A percentile compares a stretch with the other conserved stretches of the same genome.
These are phyloP conservation scores for Epirrhoe alternata DNA, from an alignment of 2,888 invertebrate species.

Conservation along the genomic window DNA sequence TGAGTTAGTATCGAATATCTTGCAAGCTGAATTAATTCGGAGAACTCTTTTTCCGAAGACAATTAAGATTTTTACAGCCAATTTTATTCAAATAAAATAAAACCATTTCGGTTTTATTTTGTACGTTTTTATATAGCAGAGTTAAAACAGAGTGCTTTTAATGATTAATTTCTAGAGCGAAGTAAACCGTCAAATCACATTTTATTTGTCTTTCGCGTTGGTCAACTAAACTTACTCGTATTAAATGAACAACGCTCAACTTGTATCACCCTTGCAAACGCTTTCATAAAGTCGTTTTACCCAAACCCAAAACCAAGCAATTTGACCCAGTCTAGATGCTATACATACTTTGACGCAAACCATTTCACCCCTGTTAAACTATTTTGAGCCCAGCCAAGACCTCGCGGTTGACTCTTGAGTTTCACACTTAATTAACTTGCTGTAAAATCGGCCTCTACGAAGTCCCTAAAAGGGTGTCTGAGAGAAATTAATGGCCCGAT, in stretches of 20 bases:
- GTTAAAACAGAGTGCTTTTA: too few species aligned
- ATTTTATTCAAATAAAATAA: too few species aligned
- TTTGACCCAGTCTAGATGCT: constrained; percentile 10
- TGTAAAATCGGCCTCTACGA: constrained; percentile 35
- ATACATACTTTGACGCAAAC: constrained; percentile 30
- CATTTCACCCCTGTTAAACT: constrained; percentile 39
- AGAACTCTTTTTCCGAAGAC: background rate
- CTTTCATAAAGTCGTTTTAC: constrained; percentile 6
- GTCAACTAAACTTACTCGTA: background rate
- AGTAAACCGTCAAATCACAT: too few species aligned
- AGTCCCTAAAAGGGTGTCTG: constrained; percentile 10
- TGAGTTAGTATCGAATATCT: constrained; percentile 14
- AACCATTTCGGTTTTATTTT: too few species aligned
- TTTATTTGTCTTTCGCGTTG: too few species aligned
- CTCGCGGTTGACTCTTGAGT: constrained; percentile 40
- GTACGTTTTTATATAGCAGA: too few species aligned
- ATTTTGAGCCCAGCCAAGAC: constrained; percentile 38
- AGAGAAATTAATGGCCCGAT: constrained; percentile 5
- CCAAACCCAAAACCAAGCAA: constrained; percentile 6
- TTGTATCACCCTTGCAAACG: background rate
- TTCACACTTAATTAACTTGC: constrained; percentile 45
- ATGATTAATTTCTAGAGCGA: too few species aligned
- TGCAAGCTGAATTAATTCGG: constrained; percentile 1
- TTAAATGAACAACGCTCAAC: background rate
- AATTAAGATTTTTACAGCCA: too few species aligned